Evolutionary conservation across 2,888 invertebrate species (phyloP).

Genomic region (Nomada goodeniana): DNA sequence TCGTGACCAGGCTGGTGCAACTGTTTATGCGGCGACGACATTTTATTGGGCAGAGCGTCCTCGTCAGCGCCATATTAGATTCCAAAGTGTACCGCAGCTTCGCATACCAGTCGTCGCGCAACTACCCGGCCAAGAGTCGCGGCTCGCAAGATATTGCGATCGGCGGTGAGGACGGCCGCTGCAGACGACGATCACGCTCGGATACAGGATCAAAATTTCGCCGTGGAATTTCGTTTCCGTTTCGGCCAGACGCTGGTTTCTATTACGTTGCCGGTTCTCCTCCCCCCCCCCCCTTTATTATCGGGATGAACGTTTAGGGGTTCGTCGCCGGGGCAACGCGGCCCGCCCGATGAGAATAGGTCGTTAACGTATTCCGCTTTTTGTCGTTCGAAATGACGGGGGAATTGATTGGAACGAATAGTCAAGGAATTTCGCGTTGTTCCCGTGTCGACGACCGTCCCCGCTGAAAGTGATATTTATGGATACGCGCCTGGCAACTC

Average conservation of each 20-base stretch:
- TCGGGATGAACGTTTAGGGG: background rate
- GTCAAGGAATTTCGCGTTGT: background rate
- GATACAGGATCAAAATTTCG: slow-evolving; percentile 55
- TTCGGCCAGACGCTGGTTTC: background rate
- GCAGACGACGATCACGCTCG: slow-evolving; percentile 20
- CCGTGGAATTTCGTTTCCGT: slow-evolving; percentile 51
- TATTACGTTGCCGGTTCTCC: background rate
- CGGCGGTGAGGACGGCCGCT: slow-evolving; percentile 60
- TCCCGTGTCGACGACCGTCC: no score
- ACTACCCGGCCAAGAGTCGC: slow-evolving; percentile 61
- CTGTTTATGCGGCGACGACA: slow-evolving; percentile 74
- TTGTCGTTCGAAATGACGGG: background rate
- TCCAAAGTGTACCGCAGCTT: slow-evolving; percentile 71
- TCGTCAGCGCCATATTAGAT: slow-evolving; percentile 76
- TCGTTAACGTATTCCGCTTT: background rate
- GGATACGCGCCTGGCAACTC: no score
- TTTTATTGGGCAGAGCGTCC: slow-evolving; percentile 75
- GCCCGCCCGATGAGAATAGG: background rate
- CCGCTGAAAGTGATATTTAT: no score
- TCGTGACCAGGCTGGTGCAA: slow-evolving; percentile 49
- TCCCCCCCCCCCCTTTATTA: background rate
- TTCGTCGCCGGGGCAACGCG: no score
- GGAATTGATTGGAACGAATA: background rate
- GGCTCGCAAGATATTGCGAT: slow-evolving; percentile 64
- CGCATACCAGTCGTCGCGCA: slow-evolving; percentile 61